phyloP scores from a whole-genome alignment of 2,797 vertebrate genomes.

The Macropus fuliginosus region DNA sequence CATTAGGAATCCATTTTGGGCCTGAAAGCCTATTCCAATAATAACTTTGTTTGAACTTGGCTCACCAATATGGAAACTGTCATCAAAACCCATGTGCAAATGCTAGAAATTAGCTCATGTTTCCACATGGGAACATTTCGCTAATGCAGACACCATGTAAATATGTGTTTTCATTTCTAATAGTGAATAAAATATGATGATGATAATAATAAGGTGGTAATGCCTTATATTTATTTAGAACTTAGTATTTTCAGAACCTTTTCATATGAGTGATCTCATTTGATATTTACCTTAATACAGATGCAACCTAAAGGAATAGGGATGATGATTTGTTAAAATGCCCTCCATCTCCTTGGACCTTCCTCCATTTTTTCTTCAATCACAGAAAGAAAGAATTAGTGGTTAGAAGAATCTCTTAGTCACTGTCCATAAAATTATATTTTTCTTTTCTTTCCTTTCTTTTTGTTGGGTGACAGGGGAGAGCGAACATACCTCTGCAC shows the following conservation, averaged over 20 bases:
- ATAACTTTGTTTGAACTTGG: background rate
- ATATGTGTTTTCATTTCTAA: background rate
- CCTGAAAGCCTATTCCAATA: background rate
- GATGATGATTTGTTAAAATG: background rate
- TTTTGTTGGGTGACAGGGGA: background rate
- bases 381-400: background rate
- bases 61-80: background rate
- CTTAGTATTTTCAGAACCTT: background rate
- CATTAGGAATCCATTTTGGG: background rate
- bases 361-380: background rate
- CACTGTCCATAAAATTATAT: background rate
- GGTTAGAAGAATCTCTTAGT: background rate
- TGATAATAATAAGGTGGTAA: background rate
- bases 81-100: background rate
- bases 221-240: background rate
- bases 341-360: background rate
- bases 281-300: background rate
- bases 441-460: background rate
- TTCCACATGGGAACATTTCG: background rate
- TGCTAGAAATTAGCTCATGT: background rate
- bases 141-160: background rate
- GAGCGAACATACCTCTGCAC: background rate
- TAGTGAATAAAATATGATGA: background rate
- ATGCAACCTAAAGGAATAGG: background rate
- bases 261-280: background rate